Evolutionary conservation across 1,140 invertebrate species (phyloP).

Genomic region (Schlechtendalia chinensis): DNA sequence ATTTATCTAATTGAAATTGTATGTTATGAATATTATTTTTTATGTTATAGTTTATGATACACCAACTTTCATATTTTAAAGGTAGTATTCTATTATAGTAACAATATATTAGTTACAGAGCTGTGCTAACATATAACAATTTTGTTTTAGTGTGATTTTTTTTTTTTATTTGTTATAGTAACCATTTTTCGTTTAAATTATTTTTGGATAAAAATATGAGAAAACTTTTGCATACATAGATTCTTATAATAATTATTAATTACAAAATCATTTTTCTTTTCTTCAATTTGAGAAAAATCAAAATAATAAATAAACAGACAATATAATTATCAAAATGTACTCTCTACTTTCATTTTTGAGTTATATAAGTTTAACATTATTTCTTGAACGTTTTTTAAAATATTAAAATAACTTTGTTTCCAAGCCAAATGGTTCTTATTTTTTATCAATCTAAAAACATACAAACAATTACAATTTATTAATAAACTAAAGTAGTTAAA

Average conservation of each 20-base stretch:
- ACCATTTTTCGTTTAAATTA: background rate
- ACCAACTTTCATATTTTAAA: too few species aligned
- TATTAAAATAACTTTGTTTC: constrained; percentile 56
- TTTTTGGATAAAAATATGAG: background rate
- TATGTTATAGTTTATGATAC: background rate
- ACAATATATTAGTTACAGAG: too few species aligned
- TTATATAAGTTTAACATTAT: constrained; percentile 56
- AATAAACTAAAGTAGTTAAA: background rate
- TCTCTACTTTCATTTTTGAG: constrained; percentile 45
- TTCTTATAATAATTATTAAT: too few species aligned
- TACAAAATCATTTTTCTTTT: background rate
- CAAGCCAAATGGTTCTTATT: constrained; percentile 55
- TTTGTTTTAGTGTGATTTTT: too few species aligned
- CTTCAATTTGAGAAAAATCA: background rate
- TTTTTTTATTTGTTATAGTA: too few species aligned
- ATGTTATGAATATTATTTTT: background rate
- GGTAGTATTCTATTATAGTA: too few species aligned
- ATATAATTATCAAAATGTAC: constrained; percentile 27
- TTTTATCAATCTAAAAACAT: constrained; percentile 54
- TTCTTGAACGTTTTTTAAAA: constrained; percentile 56
- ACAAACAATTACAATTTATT: constrained; percentile 1
- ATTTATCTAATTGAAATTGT: background rate
- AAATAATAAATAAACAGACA: background rate
- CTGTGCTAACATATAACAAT: too few species aligned
- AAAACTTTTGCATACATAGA: background rate